Evolutionary conservation across 1,140 invertebrate genomes (phyloP), one percentile per base, ranked within the genome.

Genomic region (Gonioctena quinquepunctata): DNA sequence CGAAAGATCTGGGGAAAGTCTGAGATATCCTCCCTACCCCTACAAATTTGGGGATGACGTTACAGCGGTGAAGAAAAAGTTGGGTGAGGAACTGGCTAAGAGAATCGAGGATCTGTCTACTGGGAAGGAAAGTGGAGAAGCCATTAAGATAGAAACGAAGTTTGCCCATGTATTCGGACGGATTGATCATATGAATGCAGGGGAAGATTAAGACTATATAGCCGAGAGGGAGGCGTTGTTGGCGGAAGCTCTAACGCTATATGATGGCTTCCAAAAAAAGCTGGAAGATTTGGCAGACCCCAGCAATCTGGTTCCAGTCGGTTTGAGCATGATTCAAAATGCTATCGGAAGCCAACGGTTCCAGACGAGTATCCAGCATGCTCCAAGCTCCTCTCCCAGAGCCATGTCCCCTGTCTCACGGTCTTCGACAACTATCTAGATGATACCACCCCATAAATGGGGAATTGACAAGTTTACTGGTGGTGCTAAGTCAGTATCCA

Each of bases 1-100:
- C 7, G 69, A 70, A 27, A 56, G 27, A 27, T 19, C 25, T 23
- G 69, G 69, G 18, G 69, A 66, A 11, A 70, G 69, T n/a, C n/a
- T 28, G 21, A 16, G 23, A 4, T 70, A 59, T 48, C 69, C 62
- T 33, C 18, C 11, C 8, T 66, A 66, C 26, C 64, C 69, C 6
- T 70, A 26, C 23, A 50, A 23, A 42, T 70, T 70, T 52, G 50
- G 57, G 49, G 62, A 70, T 23, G 69, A 70, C 33, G 50, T 11
- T 4, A 11, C 11, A 16, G 64, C 28, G 7, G 56, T 70, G 2
- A 28, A 16, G n/a, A 57, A 59, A 28, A 60, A 59, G 27, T 16
- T 66, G 21, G 13, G 28, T 6, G 64, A 66, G 7, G 13, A 42
- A 11, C n/a, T 42, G n/a, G 28, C 48, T 13, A 19, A 4, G 13